These are phyloP conservation scores for Leucophenga varia DNA, from an alignment of 1,140 invertebrate genomes.

Conservation along the genomic window DNA sequence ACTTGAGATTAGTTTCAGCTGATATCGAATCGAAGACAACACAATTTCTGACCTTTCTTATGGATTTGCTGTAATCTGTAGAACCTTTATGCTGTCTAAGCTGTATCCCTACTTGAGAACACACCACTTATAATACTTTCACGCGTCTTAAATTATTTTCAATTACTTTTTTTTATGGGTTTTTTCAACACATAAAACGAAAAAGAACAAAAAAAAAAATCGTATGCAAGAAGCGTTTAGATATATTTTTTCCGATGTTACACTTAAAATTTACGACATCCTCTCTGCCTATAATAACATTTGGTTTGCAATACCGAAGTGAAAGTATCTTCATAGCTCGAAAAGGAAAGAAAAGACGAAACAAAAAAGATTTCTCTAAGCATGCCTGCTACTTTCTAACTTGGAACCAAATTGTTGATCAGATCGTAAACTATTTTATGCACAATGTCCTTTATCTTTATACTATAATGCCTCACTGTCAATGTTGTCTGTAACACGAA, in stretches of 20 bases:
- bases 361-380: slow-evolving; percentile 15
- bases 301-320: too few relatives aligned
- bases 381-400: slow-evolving; percentile 34
- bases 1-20: too few relatives aligned
- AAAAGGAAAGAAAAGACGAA: slow-evolving; percentile 27
- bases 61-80: slow-evolving; percentile 12
- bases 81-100: too few relatives aligned
- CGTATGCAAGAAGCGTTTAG: not conserved
- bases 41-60: not conserved
- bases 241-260: slow-evolving; percentile 39
- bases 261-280: slow-evolving; percentile 52
- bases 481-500: slow-evolving; percentile 4
- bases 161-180: slow-evolving; percentile 47
- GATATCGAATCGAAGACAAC: too few relatives aligned
- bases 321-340: too few relatives aligned
- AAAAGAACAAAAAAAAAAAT: not conserved
- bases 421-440: slow-evolving; percentile 4
- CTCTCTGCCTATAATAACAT: slow-evolving; percentile 31
- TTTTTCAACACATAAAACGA: slow-evolving; percentile 14
- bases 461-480: not conserved
- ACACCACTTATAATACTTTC: too few relatives aligned
- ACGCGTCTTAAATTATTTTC: slow-evolving; percentile 39
- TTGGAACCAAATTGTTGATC: slow-evolving; percentile 34
- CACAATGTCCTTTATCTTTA: too few relatives aligned
- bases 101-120: too few relatives aligned